Base-by-base conservation (phyloP, 1,140 invertebrate species). In the Caenorhabditis tropicalis region DNA sequence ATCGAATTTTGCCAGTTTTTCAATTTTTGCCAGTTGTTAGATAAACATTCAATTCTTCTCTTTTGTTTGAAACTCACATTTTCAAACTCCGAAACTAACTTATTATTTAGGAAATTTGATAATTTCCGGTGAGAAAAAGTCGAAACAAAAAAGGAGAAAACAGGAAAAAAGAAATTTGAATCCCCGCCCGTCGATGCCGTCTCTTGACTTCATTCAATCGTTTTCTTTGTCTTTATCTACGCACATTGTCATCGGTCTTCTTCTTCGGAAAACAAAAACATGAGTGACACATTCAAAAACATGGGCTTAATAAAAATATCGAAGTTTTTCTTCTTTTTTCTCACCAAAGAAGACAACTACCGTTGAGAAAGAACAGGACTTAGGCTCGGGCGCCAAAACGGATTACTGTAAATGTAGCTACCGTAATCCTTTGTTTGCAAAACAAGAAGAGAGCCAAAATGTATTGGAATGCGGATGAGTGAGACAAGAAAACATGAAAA, bases 11-110 rank as follows among this genome's bases (percentile, higher is more conserved):
- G 65, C 65, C 65, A 74, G 65, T 74, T 89, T 19, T 53, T 56
- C 15, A 82, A 81, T 60, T 94, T 82, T 91, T 95, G 43, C 93
- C 95, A 27, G 85, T 86, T 31, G 89, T 90, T 88, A 88, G 87
- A 88, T 87, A 85, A n/a, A 56, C 12, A 4, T 56, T 27, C 3
- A 10, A 56, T 21, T 51, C 53, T 27, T 56, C 21, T 51, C 4
- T 16, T 2, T 51, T 51, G 0, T 46, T 46, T 16, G 19, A 21
- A 51, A 51, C 21, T 21, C n/a, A n/a, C 5, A 51, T 51, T n/a
- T 51, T n/a, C n/a, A n/a, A n/a, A n/a, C n/a, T n/a, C n/a, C n/a
- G n/a, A n/a, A n/a, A n/a, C n/a, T n/a, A n/a, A n/a, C n/a, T n/a
- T n/a, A n/a, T n/a, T n/a, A n/a, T n/a, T n/a, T n/a, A 6, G 53